Evolutionary conservation across 2,888 invertebrate species (phyloP).

Genomic region (Trissolcus brochymenae): DNA sequence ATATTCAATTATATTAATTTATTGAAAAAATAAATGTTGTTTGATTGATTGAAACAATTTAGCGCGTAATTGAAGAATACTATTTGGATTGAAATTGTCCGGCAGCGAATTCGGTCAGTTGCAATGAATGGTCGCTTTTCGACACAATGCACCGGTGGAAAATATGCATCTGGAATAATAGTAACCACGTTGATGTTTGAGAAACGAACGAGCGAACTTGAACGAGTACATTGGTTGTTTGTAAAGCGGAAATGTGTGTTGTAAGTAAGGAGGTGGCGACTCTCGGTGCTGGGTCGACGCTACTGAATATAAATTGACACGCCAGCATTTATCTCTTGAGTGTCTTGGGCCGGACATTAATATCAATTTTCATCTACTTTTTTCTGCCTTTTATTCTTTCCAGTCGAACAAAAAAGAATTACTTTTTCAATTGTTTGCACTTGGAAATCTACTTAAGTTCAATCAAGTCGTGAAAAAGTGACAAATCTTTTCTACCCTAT

Average conservation of each 20-base stretch:
- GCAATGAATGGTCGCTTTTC: slow-evolving; percentile 29
- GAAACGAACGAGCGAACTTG: slow-evolving; percentile 23
- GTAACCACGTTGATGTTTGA: slow-evolving; percentile 22
- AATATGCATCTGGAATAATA: slow-evolving; percentile 32
- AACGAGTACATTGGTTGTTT: slow-evolving; percentile 20
- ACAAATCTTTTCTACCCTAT: too few species aligned
- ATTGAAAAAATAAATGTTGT: too few species aligned
- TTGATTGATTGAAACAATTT: too few species aligned
- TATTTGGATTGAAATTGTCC: too few species aligned
- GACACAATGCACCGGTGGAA: slow-evolving; percentile 22
- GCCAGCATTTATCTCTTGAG: slow-evolving; percentile 25
- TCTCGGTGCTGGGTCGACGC: slow-evolving; percentile 34
- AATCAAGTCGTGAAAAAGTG: too few species aligned
- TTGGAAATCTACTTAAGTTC: too few species aligned
- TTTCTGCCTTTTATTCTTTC: neutral
- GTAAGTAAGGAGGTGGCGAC: slow-evolving; percentile 37
- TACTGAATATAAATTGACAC: slow-evolving; percentile 50
- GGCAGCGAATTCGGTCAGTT: slow-evolving; percentile 25
- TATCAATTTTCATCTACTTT: slow-evolving; percentile 12
- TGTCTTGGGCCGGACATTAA: slow-evolving; percentile 22
- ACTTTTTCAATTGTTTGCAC: neutral
- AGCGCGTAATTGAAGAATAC: too few species aligned
- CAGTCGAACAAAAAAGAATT: neutral
- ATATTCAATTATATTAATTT: too few species aligned
- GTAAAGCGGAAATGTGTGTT: slow-evolving; percentile 41